Evolutionary conservation across 2,113 vertebrate genomes (phyloP), one percentile per base, ranked within the genome.

Genomic region (Psilopogon haemacephalus): DNA sequence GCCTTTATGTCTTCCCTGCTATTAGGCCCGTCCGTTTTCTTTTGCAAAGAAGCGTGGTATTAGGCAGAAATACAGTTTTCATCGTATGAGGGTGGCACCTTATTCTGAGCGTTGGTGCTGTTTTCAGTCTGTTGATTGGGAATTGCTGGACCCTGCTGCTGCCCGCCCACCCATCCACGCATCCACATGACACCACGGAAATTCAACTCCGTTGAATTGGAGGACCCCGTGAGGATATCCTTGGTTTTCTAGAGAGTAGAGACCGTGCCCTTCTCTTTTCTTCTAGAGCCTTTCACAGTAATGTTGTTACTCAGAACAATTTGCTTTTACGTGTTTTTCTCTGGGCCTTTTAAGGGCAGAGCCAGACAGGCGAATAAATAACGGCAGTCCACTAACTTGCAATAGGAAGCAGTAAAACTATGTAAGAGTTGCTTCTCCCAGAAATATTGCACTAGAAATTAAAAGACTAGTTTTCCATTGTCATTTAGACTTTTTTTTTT

Each of bases 311-410:
- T 79, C 16, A 1, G 88, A 83, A 60, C 52, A 67, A 16, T 95
- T 90, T 50, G 14, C 28, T 67, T 89, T 71, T 74, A 50, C 0
- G 1, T 70, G 54, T 93, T 91, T 86, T 52, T 30, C 64, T 85
- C 0, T 2, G 52, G 83, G 72, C 79, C 85, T 95, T 91, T 86
- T 93, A 94, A 95, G 65, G 91, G 26, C 64, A 72, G 74, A 86
- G 35, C 67, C 59, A 14, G 38, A 35, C 75, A 59, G 52, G n/a
- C 5, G 11, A 44, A 26, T 68, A 76, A 67, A 32, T 59, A n/a
- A 20, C 8, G 82, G 18, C 62, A 80, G 52, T 42, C 38, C 52
- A 21, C 46, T 80, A 44, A 77, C 64, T 89, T 80, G 24, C 11
- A 28, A 48, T 59, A 35, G 16, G n/a, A 76, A 62, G 27, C 59